phyloP scores from a whole-genome alignment of 2,113 vertebrate species.

The Canis aureus region DNA sequence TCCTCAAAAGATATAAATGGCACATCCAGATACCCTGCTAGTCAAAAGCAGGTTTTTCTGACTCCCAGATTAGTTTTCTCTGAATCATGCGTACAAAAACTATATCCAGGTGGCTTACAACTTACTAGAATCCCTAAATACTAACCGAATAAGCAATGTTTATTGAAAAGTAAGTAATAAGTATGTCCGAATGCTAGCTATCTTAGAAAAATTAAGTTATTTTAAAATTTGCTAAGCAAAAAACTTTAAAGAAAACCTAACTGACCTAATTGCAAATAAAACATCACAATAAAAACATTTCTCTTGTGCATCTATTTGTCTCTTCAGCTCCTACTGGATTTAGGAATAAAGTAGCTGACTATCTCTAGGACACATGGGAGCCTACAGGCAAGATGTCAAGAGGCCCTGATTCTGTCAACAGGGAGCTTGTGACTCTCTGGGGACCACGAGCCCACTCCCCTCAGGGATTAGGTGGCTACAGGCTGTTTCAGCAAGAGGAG shows the following conservation, averaged over 20 bases:
- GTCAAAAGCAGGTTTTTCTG: constrained; percentile 16
- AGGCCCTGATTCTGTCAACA: background rate
- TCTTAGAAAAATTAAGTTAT: constrained; percentile 49
- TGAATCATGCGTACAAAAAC: background rate
- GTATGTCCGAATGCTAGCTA: background rate
- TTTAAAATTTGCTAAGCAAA: constrained; percentile 29
- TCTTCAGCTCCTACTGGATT: background rate
- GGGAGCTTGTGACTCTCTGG: background rate
- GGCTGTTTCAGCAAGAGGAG: background rate
- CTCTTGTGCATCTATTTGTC: background rate
- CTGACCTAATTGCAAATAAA: background rate
- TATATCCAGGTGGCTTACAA: background rate
- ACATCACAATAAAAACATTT: background rate
- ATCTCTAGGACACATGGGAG: background rate
- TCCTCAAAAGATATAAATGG: background rate
- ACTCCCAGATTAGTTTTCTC: background rate
- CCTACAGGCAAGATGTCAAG: background rate
- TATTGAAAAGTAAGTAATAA: constrained; percentile 10
- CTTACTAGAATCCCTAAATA: background rate
- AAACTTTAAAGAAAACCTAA: constrained; percentile 48
- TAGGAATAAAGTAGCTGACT: background rate
- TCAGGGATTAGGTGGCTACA: background rate
- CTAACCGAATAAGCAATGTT: background rate
- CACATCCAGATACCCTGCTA: background rate
- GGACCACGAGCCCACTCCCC: background rate